phyloP scores from a whole-genome alignment of 2,888 invertebrate species.

The Apoda limacodes region DNA sequence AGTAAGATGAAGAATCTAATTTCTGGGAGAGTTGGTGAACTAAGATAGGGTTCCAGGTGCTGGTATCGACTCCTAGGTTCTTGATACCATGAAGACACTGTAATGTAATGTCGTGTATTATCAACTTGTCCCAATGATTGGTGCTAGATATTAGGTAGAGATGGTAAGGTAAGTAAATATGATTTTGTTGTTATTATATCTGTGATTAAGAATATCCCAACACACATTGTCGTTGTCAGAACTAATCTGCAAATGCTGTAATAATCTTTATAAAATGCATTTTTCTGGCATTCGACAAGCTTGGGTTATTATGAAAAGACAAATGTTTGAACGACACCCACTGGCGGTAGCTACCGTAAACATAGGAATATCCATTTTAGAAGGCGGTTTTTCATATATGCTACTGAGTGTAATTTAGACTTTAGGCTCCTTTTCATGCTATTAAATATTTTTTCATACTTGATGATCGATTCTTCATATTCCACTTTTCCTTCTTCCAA shows the following conservation, averaged over 20 bases:
- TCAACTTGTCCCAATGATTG: constrained; percentile 1
- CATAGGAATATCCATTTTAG: constrained; percentile 7
- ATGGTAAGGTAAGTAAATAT: constrained; percentile 2
- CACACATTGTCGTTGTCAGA: constrained; percentile 4
- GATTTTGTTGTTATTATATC: constrained; percentile 6
- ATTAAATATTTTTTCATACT: too few relatives aligned
- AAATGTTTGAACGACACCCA: constrained; percentile 6
- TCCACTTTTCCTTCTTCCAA: too few relatives aligned
- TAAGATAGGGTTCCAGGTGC: too few relatives aligned
- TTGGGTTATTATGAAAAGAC: too few relatives aligned
- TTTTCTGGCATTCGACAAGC: too few relatives aligned
- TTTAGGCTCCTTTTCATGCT: too few relatives aligned
- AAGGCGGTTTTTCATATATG: constrained; percentile 3
- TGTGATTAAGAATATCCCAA: constrained; percentile 6
- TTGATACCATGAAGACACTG: not conserved
- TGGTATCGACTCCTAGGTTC: too few relatives aligned
- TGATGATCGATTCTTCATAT: too few relatives aligned
- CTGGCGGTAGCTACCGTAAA: constrained; percentile 1
- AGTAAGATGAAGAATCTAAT: too few relatives aligned
- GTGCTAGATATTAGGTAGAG: constrained; percentile 5
- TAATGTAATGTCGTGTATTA: constrained; percentile 5
- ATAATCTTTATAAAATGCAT: too few relatives aligned
- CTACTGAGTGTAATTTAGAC: constrained; percentile 2
- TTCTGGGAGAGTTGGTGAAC: too few relatives aligned
- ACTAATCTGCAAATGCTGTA: too few relatives aligned